phyloP scores from a whole-genome alignment of 1,140 invertebrate genomes.

The Amyelois transitella region DNA sequence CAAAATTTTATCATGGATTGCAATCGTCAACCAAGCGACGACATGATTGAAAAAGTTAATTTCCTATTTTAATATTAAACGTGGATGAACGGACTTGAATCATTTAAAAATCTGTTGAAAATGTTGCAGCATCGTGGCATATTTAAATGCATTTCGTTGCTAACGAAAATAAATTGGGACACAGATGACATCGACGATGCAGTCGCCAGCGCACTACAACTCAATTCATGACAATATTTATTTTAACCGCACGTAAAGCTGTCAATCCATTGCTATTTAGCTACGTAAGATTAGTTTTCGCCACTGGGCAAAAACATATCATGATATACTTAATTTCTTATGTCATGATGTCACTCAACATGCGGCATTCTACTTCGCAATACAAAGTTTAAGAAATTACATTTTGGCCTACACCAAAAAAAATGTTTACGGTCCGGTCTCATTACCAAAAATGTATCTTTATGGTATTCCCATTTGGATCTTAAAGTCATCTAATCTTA shows the following conservation, averaged over 20 bases:
- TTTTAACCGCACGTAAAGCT: background rate
- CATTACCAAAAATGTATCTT: no score
- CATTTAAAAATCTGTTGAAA: background rate
- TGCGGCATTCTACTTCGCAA: background rate
- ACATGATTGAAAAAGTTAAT: background rate
- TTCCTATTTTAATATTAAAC: background rate
- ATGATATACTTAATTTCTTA: background rate
- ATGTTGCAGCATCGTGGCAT: background rate
- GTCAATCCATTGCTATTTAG: background rate
- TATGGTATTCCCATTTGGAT: no score
- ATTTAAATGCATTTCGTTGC: conserved; percentile 1
- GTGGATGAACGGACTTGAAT: background rate
- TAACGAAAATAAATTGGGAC: conserved; percentile 2
- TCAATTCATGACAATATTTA: background rate
- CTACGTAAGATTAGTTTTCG: background rate
- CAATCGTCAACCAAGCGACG: no score
- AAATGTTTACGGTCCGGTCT: no score
- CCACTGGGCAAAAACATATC: background rate
- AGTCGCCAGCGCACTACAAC: background rate
- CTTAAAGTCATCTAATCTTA: no score
- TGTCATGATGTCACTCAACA: background rate
- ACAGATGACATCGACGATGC: background rate
- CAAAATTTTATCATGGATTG: no score
- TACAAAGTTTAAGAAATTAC: background rate
- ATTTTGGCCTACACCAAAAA: background rate